A percentile compares a stretch with the other conserved stretches of the same genome.
Evolutionary conservation across 1,140 invertebrate species (phyloP).

Genomic region (Musca vetustissima): DNA sequence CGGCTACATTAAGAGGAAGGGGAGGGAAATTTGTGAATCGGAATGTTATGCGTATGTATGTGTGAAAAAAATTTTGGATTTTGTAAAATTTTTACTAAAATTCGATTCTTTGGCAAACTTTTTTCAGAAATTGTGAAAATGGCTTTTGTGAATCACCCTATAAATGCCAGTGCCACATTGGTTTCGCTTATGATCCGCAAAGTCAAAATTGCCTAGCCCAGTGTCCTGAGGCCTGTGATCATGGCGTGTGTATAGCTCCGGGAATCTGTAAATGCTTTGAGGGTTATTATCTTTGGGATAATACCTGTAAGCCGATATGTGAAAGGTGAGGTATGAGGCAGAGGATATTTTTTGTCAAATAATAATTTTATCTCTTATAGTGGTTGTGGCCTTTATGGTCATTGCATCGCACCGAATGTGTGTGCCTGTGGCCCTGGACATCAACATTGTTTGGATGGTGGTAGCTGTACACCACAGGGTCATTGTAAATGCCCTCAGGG

Average conservation of each 20-base stretch:
- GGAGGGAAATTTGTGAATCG: conserved; percentile 48
- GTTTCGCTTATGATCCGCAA: conserved; percentile 58
- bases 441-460: conserved; percentile 34
- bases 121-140: conserved; percentile 58
- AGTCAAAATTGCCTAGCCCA: conserved; percentile 47
- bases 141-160: conserved; percentile 62
- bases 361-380: conserved; percentile 29
- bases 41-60: conserved; percentile 47
- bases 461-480: conserved; percentile 34
- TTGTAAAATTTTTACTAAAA: neutral
- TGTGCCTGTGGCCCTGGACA: conserved; percentile 41
- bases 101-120: neutral
- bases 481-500: conserved; percentile 38
- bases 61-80: neutral
- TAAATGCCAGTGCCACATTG: conserved; percentile 62
- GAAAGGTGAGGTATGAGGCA: conserved; percentile 37
- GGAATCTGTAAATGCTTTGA: conserved; percentile 63
- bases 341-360: no score
- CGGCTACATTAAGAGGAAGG: conserved; percentile 43
- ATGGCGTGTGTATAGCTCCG: conserved; percentile 59
- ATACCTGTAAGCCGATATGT: conserved; percentile 44
- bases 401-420: conserved; percentile 40
- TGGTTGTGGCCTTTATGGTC: conserved; percentile 42
- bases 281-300: conserved; percentile 55
- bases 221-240: conserved; percentile 48